Evolutionary conservation across 2,797 vertebrate genomes (phyloP), one percentile per base, ranked within the genome.

Genomic region (Pempheris klunzingeri): DNA sequence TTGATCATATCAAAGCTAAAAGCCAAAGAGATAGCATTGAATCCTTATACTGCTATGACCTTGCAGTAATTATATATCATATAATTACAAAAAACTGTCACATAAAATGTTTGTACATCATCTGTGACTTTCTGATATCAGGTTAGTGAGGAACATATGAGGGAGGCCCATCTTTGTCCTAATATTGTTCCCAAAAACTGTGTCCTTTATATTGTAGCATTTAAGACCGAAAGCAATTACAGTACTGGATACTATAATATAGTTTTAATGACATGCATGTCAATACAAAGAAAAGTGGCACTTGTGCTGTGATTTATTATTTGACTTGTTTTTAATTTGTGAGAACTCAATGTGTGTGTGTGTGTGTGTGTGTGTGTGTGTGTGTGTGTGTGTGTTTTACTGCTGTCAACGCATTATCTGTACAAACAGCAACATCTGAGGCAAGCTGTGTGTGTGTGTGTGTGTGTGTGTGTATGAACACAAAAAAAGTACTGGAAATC

Each of bases 11-110:
- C 34, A 20, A n/a, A 36, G 5, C 52, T 34, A 32, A 43, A 84
- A 67, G 26, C 4, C 22, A 53, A 24, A 38, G 79, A 74, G 67
- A 53, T 14, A 26, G 9, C n/a, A 34, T 32, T 7, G 49, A 63
- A 14, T 71, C 46, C 53, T 52, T 24, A 26, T 54, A 7, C 38
- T 24, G 11, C 30, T 69, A 14, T 32, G 57, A 65, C 7, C 9
- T 15, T 30, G 46, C 24, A 64, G 32, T 59, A 55, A 70, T 41
- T 24, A 50, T 28, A 78, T 63, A 83, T 54, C 63, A 59, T 20
- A 28, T n/a, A 0, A 7, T 36, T 18, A 64, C 57, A 65, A 63
- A 83, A 47, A 81, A 26, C 3, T 68, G 54, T 44, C 10, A 34
- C 15, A 70, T 5, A 47, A 36, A 72, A 57, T 12, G 28, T 0